Evolutionary conservation across 2,797 vertebrate species (phyloP).

Genomic region (Novumbra hubbsi): DNA sequence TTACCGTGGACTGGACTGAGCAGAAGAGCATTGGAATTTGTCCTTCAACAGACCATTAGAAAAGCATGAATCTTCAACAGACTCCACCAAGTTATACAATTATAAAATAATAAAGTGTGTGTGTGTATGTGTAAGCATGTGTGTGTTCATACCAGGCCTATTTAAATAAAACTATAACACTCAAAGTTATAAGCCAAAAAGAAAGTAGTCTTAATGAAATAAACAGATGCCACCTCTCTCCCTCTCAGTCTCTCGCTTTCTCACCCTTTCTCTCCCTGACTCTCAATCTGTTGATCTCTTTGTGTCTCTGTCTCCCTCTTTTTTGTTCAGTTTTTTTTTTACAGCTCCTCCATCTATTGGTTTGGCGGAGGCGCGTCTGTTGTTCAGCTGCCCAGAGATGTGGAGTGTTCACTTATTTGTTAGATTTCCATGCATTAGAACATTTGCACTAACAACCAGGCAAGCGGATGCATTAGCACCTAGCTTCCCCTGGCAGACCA

Average conservation of each 20-base stretch:
- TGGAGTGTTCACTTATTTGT: slow-evolving; percentile 68
- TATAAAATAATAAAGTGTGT: background rate
- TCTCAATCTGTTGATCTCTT: too few relatives aligned
- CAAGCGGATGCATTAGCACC: slow-evolving; percentile 69
- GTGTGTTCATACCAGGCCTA: background rate
- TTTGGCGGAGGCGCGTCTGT: slow-evolving; percentile 37
- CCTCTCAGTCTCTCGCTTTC: background rate
- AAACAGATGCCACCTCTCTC: background rate
- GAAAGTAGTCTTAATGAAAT: background rate
- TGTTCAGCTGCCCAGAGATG: slow-evolving; percentile 61
- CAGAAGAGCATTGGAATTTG: background rate
- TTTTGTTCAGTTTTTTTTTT: slow-evolving; percentile 4
- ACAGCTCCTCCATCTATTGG: slow-evolving; percentile 33
- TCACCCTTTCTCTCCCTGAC: slow-evolving; percentile 8
- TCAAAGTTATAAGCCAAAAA: background rate
- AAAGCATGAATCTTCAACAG: background rate
- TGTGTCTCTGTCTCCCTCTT: too few relatives aligned
- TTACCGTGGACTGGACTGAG: background rate
- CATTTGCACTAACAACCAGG: slow-evolving; percentile 64
- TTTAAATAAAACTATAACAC: background rate
- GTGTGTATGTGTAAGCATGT: background rate
- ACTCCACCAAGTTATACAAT: background rate
- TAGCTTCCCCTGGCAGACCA: slow-evolving; percentile 61
- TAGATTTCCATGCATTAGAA: slow-evolving; percentile 68
- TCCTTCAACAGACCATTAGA: background rate